These are phyloP conservation scores for Sphaerodactylus townsendi DNA, from an alignment of 2,113 vertebrate genomes.

Conservation along the genomic window DNA sequence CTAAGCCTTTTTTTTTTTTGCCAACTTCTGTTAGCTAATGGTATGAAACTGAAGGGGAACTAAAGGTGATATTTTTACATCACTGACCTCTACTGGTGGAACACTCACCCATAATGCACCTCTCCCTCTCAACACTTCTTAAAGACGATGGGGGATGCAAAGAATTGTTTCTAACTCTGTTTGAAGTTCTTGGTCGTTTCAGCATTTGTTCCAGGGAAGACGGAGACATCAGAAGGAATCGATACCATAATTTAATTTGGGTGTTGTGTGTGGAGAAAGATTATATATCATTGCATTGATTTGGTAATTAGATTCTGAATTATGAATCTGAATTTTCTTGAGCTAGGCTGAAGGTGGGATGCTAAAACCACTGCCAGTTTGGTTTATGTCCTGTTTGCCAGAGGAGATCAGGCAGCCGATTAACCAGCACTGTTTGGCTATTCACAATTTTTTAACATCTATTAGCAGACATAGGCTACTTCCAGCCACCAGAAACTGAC, in stretches of 20 bases:
- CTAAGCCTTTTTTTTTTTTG: conserved; percentile 24
- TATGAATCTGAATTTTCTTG: background rate
- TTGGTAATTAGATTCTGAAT: background rate
- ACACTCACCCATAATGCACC: background rate
- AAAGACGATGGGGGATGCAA: background rate
- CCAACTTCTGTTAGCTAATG: background rate
- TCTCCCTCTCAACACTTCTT: background rate
- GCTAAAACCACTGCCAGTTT: background rate
- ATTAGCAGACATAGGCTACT: too few species aligned
- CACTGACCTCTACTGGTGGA: background rate
- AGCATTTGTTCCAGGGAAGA: background rate
- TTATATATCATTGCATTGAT: too few species aligned
- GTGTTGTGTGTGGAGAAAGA: background rate
- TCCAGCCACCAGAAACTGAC: too few species aligned
- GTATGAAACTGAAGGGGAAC: background rate
- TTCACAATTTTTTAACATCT: too few species aligned
- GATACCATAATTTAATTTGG: too few species aligned
- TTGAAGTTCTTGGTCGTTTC: background rate
- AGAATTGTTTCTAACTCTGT: background rate
- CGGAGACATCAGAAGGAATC: too few species aligned
- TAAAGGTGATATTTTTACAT: background rate
- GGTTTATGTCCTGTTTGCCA: too few species aligned
- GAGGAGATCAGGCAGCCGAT: too few species aligned
- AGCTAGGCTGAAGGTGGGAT: background rate
- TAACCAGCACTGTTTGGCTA: too few species aligned